Evolutionary conservation across 2,797 vertebrate species (phyloP), one percentile per base, ranked within the genome.

Genomic region (Phalloptychus januarius): DNA sequence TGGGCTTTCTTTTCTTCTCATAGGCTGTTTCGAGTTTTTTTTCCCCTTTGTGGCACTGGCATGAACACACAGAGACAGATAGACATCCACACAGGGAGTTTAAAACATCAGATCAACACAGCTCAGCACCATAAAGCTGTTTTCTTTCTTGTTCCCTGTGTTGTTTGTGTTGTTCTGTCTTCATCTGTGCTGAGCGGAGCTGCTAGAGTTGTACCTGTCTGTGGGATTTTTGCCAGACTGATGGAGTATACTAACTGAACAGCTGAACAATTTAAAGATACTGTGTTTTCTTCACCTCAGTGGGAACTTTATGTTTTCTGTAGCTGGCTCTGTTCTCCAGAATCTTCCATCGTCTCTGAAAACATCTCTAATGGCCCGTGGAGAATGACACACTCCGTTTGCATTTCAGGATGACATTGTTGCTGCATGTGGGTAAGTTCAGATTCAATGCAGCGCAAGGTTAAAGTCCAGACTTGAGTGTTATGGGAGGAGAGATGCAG

Each of bases 381-480:
- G 91, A 90, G 94, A 96, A 93, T 89, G 90, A 86, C 95, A 93
- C 86, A 52, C 90, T 84, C 84, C 93, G 92, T 95, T 93, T 89
- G 86, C 84, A 45, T 74, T 95, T 91, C 94, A 94, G 80, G 94
- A 95, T 78, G 93, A 93, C 91, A 94, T 85, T 44, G 91, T 95
- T 92, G 91, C 94, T 93, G 94, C 93, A 84, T 92, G 75, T 92
- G 93, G 97, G 98, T 99, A 94, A 98, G 98, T 98, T 92, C 84
- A 79, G 58, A 86, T 82, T 85, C 84, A 85, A 28, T 13, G 79
- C 63, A 77, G 78, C 33, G 80, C 70, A 80, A 85, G 76, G 74
- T 86, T 33, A 15, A 80, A 91, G 74, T 88, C 76, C 52, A 85
- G 50, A 90, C 61, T 67, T 75, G 81, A 79, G 72, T 52, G 82